These are phyloP conservation scores for Dicranocentrus wangi DNA, from an alignment of 2,888 invertebrate species.

Conservation along the genomic window DNA sequence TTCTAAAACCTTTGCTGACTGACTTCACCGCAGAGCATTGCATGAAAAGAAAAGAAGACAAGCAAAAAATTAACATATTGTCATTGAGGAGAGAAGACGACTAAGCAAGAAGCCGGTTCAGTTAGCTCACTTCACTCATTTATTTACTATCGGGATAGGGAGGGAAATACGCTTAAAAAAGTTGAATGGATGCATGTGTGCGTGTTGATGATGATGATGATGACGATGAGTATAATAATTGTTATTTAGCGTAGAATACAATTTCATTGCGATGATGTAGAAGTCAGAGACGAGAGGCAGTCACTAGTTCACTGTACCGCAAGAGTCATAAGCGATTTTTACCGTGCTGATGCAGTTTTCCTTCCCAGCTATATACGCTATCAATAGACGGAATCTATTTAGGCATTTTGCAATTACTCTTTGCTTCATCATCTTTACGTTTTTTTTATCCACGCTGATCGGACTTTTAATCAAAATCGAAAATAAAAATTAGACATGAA, in stretches of 20 bases:
- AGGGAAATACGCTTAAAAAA: background rate
- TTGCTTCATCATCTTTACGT: constrained; percentile 4
- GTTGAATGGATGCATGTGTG: background rate
- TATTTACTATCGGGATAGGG: background rate
- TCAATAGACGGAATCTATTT: background rate
- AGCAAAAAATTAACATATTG: background rate
- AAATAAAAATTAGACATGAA: background rate
- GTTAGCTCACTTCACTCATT: constrained; percentile 4
- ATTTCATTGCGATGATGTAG: background rate
- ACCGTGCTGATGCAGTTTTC: background rate
- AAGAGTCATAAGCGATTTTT: background rate
- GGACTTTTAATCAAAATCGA: constrained; percentile 10
- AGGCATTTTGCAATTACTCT: constrained; percentile 14
- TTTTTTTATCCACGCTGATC: background rate
- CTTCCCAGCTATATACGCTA: background rate
- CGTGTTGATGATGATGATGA: background rate
- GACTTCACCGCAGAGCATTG: constrained; percentile 2
- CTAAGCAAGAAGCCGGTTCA: constrained; percentile 11
- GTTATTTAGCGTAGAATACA: background rate
- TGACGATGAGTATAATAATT: constrained; percentile 10
- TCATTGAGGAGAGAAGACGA: background rate
- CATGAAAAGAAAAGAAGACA: background rate
- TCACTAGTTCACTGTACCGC: constrained; percentile 6
- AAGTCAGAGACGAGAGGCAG: background rate
- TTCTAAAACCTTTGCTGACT: constrained; percentile 24